A percentile compares a stretch with the other conserved stretches of the same genome.
Evolutionary conservation across 2,797 vertebrate species (phyloP).

Genomic region (Tragopan temminckii): DNA sequence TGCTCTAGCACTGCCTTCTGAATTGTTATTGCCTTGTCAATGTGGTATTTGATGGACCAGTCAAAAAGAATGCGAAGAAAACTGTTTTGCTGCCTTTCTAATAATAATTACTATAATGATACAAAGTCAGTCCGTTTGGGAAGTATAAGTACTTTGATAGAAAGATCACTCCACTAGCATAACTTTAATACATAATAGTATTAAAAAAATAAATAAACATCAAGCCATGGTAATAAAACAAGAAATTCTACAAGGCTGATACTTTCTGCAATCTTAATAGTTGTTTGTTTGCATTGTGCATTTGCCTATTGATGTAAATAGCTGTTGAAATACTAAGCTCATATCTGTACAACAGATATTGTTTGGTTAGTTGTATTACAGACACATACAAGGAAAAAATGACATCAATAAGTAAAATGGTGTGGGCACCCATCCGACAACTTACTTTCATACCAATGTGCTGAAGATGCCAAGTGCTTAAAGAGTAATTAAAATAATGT

Average conservation of each 20-base stretch:
- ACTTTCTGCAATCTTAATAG: constrained; percentile 1
- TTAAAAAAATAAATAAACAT: constrained; percentile 12
- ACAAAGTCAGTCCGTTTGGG: background rate
- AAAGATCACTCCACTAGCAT: background rate
- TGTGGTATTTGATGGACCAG: constrained; percentile 22
- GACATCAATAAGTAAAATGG: constrained; percentile 46
- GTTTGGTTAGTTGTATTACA: constrained; percentile 21
- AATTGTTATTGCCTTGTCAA: constrained; percentile 43
- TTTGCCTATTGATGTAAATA: background rate
- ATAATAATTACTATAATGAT: constrained; percentile 3
- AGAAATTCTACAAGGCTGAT: background rate
- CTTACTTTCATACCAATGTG: background rate
- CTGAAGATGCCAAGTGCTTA: constrained; percentile 57
- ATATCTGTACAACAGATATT: background rate
- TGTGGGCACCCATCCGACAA: constrained; percentile 42
- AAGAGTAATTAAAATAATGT: constrained; percentile 77
- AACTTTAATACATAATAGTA: background rate
- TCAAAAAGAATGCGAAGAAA: constrained; percentile 1
- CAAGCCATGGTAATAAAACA: background rate
- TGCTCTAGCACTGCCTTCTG: constrained; percentile 25
- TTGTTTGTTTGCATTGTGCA: constrained; percentile 28
- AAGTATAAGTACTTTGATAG: background rate
- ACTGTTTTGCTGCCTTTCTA: constrained; percentile 1
- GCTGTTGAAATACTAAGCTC: constrained; percentile 8
- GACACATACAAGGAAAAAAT: background rate